A percentile compares a stretch with the other conserved stretches of the same genome.
Evolutionary conservation across 2,113 vertebrate species (phyloP).

Genomic region (Cairina moschata): DNA sequence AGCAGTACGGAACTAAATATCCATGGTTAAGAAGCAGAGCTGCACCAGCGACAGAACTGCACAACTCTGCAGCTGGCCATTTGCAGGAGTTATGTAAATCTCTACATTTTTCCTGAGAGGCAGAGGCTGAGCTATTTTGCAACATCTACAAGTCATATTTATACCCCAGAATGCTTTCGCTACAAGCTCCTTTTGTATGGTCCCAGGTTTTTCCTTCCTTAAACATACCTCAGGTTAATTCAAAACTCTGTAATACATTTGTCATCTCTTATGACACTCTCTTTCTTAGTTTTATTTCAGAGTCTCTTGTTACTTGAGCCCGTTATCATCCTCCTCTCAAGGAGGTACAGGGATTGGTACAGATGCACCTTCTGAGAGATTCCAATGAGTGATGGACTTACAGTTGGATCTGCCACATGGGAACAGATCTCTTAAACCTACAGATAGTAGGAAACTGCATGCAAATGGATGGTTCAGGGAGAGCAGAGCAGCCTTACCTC

Average conservation of each 20-base stretch:
- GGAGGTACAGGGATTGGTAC: not conserved
- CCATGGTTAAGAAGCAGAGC: accelerated
- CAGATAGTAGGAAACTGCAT: not conserved
- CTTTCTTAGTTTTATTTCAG: not conserved
- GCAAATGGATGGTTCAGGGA: not conserved
- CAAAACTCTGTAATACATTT: not conserved
- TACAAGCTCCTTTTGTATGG: not conserved
- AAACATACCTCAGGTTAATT: not conserved
- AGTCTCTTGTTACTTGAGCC: not conserved
- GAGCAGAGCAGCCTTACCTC: not conserved
- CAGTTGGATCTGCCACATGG: not conserved
- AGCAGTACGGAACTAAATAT: not conserved
- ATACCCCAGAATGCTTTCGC: not conserved
- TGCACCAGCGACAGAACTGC: not conserved
- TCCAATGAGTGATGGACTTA: not conserved
- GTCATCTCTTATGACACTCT: not conserved
- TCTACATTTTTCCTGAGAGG: not conserved
- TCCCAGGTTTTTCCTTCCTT: not conserved
- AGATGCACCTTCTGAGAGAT: not conserved
- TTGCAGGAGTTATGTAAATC: not conserved
- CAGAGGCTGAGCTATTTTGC: not conserved
- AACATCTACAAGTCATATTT: not conserved
- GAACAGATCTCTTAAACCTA: not conserved
- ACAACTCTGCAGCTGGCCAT: not conserved
- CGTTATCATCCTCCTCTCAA: not conserved